Percentiles rank a stretch among this genome's conserved stretches.
These are phyloP conservation scores for Megaceryle torquata DNA, from an alignment of 2,113 vertebrate genomes.

Conservation along the genomic window DNA sequence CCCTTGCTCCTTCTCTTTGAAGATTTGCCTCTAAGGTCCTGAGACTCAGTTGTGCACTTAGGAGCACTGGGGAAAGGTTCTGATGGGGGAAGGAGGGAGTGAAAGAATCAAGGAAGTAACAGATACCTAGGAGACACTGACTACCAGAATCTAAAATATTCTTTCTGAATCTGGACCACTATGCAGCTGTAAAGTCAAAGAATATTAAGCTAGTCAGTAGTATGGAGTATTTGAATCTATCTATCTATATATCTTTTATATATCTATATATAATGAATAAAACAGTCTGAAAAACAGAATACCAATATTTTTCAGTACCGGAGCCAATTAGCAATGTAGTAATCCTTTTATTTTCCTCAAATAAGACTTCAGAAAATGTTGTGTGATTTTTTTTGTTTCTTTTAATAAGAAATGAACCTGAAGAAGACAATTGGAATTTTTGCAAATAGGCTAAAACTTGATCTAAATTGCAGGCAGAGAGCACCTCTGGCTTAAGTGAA, in stretches of 20 bases:
- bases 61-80: not conserved
- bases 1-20: not conserved
- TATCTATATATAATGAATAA: not conserved
- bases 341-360: not conserved
- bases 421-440: not conserved
- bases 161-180: not conserved
- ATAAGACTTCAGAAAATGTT: not conserved
- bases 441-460: not conserved
- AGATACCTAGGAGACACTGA: not conserved
- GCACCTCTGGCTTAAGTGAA: not conserved
- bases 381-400: not conserved
- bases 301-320: not conserved
- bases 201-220: not conserved
- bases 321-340: not conserved
- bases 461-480: not conserved
- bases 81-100: not conserved
- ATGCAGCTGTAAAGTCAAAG: not conserved
- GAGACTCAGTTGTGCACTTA: not conserved
- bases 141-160: not conserved
- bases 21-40: not conserved
- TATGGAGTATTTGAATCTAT: not conserved
- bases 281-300: not conserved
- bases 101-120: not conserved
- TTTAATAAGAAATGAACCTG: not conserved
- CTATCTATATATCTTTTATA: not conserved